Base-by-base conservation (phyloP, 2,113 vertebrate genomes). In the Nycticorax nycticorax region DNA sequence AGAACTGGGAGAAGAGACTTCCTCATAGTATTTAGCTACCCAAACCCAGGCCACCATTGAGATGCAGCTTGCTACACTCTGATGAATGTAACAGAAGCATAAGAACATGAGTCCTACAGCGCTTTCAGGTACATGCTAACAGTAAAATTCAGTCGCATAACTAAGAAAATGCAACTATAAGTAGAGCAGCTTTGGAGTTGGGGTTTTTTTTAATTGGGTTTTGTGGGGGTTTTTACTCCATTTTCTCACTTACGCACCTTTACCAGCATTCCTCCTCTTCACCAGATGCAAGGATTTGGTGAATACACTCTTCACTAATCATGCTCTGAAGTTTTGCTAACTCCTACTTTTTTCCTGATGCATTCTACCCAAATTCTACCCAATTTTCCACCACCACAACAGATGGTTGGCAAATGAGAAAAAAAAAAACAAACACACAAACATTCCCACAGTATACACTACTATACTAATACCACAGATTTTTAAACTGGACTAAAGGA, bases 401-500 rank as follows among this genome's bases (percentile, higher is more conserved):
- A 79, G 6, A 53, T 14, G 3, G 41, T 0, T 48, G 4, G 16
- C 33, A 93, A 85, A 60, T n/a, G 6, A 33, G 6, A 33, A 47
- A 53, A 63, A 80, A 50, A 85, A 55, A 78, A 45, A 39, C 2
- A 41, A 41, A 41, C 9, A 39, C 39, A n/a, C 39, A 41, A 43
- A 43, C 0, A 26, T 5, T 43, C 50, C 24, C 19, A 12, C 21
- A 66, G 15, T n/a, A 71, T 37, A 67, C 8, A 41, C 0, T 3
- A 69, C 72, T 33, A 83, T 5, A 28, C 6, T 30, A 88, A 32
- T 8, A 66, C 9, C 66, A 57, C 7, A 78, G 32, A 88, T 45
- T 35, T 67, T 47, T 52, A 52, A 75, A 84, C 4, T 9, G 41
- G 14, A 75, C 53, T 5, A 83, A 87, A 63, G 23, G 4, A 41